phyloP scores from a whole-genome alignment of 2,888 invertebrate species.

The Corythucha ciliata region DNA sequence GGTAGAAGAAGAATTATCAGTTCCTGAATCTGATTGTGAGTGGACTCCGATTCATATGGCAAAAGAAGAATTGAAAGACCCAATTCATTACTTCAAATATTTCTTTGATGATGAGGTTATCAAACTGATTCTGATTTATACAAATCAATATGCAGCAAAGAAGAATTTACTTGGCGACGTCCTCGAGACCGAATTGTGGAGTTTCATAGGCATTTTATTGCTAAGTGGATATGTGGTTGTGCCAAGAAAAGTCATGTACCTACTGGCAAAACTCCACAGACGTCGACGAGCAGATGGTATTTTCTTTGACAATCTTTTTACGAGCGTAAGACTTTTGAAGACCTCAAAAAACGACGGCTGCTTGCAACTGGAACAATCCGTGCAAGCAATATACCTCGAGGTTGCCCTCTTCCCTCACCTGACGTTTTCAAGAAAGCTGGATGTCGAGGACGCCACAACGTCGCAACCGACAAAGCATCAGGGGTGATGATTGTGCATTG shows the following conservation, averaged over 20 bases:
- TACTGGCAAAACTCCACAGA: constrained; percentile 18
- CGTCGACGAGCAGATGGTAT: constrained; percentile 12
- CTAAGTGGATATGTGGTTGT: constrained; percentile 18
- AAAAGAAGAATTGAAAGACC: background rate
- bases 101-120: constrained; percentile 17
- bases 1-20: background rate
- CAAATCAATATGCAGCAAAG: constrained; percentile 27
- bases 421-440: constrained; percentile 8
- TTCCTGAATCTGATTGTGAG: background rate
- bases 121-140: constrained; percentile 5
- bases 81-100: constrained; percentile 8
- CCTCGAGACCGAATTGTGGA: constrained; percentile 20
- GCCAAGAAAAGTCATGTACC: background rate
- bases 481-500: constrained; percentile 17
- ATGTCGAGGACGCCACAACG: constrained; percentile 3
- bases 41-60: background rate
- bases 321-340: constrained; percentile 6
- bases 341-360: background rate
- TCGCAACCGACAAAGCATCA: background rate
- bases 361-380: constrained; percentile 16
- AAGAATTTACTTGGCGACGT: constrained; percentile 21
- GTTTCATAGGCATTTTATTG: constrained; percentile 18
- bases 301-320: constrained; percentile 15
- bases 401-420: constrained; percentile 9
- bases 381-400: background rate